These are phyloP conservation scores for Monoplex corrugatus DNA, from an alignment of 2,888 invertebrate genomes.

Conservation along the genomic window DNA sequence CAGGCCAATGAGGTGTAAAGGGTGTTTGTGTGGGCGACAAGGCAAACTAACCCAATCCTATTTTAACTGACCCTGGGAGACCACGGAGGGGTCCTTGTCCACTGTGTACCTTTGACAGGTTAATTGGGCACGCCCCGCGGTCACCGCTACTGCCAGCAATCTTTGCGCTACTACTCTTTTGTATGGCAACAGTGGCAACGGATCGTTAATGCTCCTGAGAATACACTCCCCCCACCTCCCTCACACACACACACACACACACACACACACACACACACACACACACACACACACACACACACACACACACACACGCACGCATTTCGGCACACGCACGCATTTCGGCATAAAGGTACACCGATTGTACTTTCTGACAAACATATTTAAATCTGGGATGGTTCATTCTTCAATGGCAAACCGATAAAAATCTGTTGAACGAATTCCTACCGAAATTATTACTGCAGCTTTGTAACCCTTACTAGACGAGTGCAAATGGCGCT, in stretches of 20 bases:
- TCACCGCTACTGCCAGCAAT: background rate
- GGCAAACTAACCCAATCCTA: conserved; percentile 8
- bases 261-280: conserved; percentile 3
- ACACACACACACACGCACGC: conserved; percentile 30
- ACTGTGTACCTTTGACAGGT: conserved; percentile 22
- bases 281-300: background rate
- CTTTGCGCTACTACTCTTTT: background rate
- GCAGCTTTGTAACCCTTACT: too few relatives aligned
- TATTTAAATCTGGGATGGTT: too few relatives aligned
- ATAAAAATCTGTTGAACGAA: too few relatives aligned
- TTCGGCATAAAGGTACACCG: too few relatives aligned
- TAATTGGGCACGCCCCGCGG: conserved; percentile 5
- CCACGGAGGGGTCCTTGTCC: background rate
- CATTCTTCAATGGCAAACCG: too few relatives aligned
- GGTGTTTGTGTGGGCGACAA: conserved; percentile 14
- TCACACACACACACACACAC: conserved; percentile 22
- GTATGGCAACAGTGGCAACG: background rate
- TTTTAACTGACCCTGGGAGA: conserved; percentile 12
- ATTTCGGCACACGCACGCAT: too few relatives aligned
- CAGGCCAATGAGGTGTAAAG: background rate
- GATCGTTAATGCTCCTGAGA: background rate
- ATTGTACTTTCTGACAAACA: too few relatives aligned
- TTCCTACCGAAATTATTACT: too few relatives aligned
- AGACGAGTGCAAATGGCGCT: too few relatives aligned
- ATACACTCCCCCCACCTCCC: background rate